phyloP scores from a whole-genome alignment of 2,797 vertebrate genomes.

The Eremophila alpestris region DNA sequence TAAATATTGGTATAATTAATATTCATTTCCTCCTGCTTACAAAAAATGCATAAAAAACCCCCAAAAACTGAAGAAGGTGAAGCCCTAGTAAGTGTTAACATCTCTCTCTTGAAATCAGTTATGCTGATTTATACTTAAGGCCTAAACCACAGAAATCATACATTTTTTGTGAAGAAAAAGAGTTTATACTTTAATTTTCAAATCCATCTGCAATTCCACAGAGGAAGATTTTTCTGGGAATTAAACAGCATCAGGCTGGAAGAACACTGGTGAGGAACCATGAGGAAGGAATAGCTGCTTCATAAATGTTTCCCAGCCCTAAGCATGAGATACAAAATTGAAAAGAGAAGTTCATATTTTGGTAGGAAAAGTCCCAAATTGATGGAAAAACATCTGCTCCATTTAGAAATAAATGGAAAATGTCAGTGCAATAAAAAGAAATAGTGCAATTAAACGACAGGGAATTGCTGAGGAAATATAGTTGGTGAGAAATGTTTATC shows the following conservation, averaged over 20 bases:
- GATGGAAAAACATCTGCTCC: slow-evolving; percentile 55
- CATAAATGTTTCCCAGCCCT: slow-evolving; percentile 47
- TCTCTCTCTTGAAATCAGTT: neutral
- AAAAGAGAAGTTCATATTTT: slow-evolving; percentile 65
- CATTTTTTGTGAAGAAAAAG: neutral
- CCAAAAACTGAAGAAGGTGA: neutral
- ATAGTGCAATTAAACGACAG: slow-evolving; percentile 29
- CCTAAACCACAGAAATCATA: neutral
- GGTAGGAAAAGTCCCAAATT: slow-evolving; percentile 32
- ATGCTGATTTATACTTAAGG: neutral
- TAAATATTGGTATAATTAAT: neutral
- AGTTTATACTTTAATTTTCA: slow-evolving; percentile 27
- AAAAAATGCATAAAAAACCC: neutral
- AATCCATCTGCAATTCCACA: slow-evolving; percentile 35
- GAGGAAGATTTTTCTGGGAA: slow-evolving; percentile 38
- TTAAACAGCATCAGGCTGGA: neutral
- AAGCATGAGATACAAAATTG: slow-evolving; percentile 28
- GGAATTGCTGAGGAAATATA: neutral
- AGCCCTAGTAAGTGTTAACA: neutral
- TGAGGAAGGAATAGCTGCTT: slow-evolving; percentile 24
- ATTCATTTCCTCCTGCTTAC: slow-evolving; percentile 12
- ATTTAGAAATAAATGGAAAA: slow-evolving; percentile 44
- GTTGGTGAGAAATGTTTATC: neutral
- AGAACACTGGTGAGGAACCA: neutral
- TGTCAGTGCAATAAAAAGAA: slow-evolving; percentile 9